These are phyloP conservation scores for Strigamia maritima DNA, from an alignment of 2,888 invertebrate species.

Conservation along the genomic window DNA sequence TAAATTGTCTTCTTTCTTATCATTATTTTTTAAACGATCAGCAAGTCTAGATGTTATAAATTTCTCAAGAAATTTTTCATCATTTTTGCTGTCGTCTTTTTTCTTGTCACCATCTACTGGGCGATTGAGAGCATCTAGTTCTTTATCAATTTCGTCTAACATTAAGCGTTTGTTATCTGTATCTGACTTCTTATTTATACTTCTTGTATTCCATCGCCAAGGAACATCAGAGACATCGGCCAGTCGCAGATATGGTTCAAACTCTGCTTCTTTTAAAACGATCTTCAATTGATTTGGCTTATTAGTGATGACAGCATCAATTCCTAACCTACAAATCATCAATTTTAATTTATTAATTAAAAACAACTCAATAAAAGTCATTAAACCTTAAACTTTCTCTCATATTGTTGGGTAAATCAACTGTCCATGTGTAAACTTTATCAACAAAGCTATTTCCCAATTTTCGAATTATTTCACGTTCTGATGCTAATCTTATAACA, in stretches of 20 bases:
- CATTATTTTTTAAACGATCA: background rate
- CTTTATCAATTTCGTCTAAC: background rate
- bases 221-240: constrained; percentile 2
- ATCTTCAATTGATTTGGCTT: constrained; percentile 11
- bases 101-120: background rate
- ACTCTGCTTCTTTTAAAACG: constrained; percentile 8
- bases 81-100: background rate
- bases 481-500: background rate
- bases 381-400: background rate
- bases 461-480: constrained; percentile 2
- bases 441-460: background rate
- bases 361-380: background rate
- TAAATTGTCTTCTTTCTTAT: background rate
- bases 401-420: background rate
- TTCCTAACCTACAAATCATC: background rate
- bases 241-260: background rate
- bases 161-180: background rate
- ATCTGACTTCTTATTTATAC: background rate
- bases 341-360: background rate
- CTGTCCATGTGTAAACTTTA: background rate
- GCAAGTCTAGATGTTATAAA: background rate
- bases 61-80: background rate
- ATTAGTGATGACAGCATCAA: constrained; percentile 18
- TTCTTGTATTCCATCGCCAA: background rate
- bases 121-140: background rate